Evolutionary conservation across 2,888 invertebrate genomes (phyloP).

Genomic region (Amphimallon solstitiale): DNA sequence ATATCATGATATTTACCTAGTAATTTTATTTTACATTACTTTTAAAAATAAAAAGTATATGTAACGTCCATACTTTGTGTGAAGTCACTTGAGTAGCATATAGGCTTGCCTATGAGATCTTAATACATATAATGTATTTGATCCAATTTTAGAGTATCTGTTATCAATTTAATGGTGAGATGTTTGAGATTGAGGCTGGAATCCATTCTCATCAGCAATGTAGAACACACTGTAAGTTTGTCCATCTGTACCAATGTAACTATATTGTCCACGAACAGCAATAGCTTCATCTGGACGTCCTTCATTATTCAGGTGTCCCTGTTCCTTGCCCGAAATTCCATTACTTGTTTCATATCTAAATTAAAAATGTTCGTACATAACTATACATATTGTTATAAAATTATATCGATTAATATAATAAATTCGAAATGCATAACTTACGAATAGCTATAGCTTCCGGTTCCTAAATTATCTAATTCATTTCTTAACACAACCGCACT

Average conservation of each 20-base stretch:
- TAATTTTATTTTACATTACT: no score
- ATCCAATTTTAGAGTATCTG: neutral
- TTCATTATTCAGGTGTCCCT: slow-evolving; percentile 69
- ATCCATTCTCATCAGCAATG: slow-evolving; percentile 71
- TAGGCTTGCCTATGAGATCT: neutral
- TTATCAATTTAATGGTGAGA: neutral
- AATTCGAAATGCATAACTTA: slow-evolving; percentile 37
- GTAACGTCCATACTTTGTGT: no score
- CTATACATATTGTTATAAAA: no score
- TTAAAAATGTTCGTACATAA: no score
- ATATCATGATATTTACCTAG: no score
- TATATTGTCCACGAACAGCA: slow-evolving; percentile 69
- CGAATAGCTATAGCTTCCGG: slow-evolving; percentile 56
- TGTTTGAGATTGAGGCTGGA: slow-evolving; percentile 62
- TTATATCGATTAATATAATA: slow-evolving; percentile 2
- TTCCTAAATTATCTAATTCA: slow-evolving; percentile 69
- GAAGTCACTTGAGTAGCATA: no score
- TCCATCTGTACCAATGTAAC: slow-evolving; percentile 71
- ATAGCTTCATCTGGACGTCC: slow-evolving; percentile 72
- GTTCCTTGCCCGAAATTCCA: slow-evolving; percentile 70
- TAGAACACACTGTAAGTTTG: slow-evolving; percentile 70
- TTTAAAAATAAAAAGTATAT: no score
- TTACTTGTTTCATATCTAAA: slow-evolving; percentile 73
- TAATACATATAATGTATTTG: neutral
- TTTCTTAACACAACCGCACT: slow-evolving; percentile 71